phyloP scores from a whole-genome alignment of 1,140 invertebrate genomes.

The Penaeus japonicus region DNA sequence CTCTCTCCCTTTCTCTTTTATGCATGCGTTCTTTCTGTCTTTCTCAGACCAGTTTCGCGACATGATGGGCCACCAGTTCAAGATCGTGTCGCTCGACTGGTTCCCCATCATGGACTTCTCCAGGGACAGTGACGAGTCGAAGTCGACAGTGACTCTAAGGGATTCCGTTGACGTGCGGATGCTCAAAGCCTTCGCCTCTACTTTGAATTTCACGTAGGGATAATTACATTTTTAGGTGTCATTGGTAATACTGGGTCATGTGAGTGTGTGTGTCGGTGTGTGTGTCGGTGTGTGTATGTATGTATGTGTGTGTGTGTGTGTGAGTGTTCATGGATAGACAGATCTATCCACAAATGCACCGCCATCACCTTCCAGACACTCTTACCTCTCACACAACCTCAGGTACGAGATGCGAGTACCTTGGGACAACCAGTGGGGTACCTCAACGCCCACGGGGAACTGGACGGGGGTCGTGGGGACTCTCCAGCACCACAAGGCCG shows the following conservation, averaged over 20 bases:
- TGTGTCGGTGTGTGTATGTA: no score
- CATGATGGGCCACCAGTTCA: constrained; percentile 19
- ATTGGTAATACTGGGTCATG: no score
- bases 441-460: constrained; percentile 22
- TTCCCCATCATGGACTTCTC: constrained; percentile 39
- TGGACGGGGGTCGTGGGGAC: constrained; percentile 48
- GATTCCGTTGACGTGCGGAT: constrained; percentile 30
- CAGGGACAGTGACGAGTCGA: background rate
- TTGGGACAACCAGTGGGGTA: constrained; percentile 49
- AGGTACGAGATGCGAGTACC: constrained; percentile 48
- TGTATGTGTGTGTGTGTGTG: no score
- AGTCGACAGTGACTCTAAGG: constrained; percentile 22
- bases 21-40: no score
- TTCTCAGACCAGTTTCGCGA: background rate
- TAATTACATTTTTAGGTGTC: no score
- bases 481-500: constrained; percentile 47
- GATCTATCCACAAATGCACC: no score
- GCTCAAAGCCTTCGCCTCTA: background rate
- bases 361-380: no score
- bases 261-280: no score
- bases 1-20: no score
- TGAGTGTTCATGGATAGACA: no score
- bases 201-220: constrained; percentile 26
- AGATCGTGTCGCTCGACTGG: constrained; percentile 35
- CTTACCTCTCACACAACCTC: background rate